Percentiles rank a stretch among this genome's conserved stretches.
Conservation (phyloP, 1,140 invertebrate genomes). For the Formica exsecta region DNA sequence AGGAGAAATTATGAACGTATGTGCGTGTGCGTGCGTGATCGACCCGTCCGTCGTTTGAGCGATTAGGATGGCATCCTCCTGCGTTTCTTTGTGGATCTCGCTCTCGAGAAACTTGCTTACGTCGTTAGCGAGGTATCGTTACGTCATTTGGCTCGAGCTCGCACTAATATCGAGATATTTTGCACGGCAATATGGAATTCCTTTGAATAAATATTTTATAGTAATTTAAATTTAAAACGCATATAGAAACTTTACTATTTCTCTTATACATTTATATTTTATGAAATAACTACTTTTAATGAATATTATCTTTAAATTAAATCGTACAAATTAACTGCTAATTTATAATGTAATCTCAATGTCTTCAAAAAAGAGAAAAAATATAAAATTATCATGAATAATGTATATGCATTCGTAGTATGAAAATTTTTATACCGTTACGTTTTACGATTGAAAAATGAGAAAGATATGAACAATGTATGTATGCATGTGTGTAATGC, state of each 20-base stretch:
- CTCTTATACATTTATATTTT: not conserved
- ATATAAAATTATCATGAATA: not conserved
- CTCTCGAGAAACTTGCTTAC: constrained; percentile 34
- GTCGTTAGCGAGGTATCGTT: constrained; percentile 53
- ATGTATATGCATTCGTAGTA: not conserved
- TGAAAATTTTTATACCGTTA: not conserved
- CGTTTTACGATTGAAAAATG: constrained; percentile 19
- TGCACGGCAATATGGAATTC: constrained; percentile 1
- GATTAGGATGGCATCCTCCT: constrained; percentile 54
- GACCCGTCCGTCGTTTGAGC: constrained; percentile 48
- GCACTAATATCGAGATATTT: constrained; percentile 12
- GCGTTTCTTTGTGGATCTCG: constrained; percentile 52
- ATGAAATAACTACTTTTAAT: not conserved
- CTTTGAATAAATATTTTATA: not conserved
- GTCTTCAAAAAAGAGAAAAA: not conserved
- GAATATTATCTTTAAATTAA: not conserved
- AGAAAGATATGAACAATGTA: not conserved
- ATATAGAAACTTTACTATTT: not conserved
- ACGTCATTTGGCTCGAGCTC: constrained; percentile 45
- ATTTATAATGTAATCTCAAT: not conserved
- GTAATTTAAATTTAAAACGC: not conserved
- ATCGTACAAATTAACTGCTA: not conserved
- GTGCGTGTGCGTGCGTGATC: constrained; percentile 36
- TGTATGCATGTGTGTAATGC: not conserved
- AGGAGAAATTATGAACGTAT: constrained; percentile 14